Base-by-base conservation (phyloP, 2,888 invertebrate genomes). In the Pterobdella sp. region DNA sequence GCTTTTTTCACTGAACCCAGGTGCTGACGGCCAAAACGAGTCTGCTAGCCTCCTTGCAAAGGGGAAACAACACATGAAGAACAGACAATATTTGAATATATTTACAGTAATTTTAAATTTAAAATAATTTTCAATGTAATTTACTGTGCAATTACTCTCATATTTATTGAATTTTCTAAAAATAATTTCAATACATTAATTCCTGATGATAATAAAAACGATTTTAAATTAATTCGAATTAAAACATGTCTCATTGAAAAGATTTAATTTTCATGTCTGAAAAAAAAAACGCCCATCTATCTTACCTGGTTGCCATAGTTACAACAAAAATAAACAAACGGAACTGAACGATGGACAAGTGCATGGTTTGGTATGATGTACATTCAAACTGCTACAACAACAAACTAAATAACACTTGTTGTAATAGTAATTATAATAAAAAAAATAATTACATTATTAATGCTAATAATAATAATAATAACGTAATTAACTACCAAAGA, bases 321-420 rank as follows among this genome's bases (percentile, higher is more conserved):
- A 56, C 60, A 26, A 26, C 22, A 14, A 22, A 42, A 56, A 26
- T 56, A 56, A 56, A 56, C 60, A 56, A 56, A 42, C 49, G 22
- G 22, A 42, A n/a, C n/a, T n/a, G n/a, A n/a, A n/a, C n/a, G n/a
- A 56, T 56, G 60, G 60, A 56, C 26, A 56, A 56, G n/a, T 56
- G 60, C 26, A 22, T 56, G 18, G 60, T 56, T 4, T 56, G 60
- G 60, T 56, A 56, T 3, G 60, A 56, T 26, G 60, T 22, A 3
- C 60, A 22, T 56, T 56, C 60, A 3, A 22, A 56, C 10, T 42
- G 49, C 22, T 56, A 22, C 26, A 22, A 3, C 60, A 56, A 56
- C 60, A 56, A 4, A 3, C 60, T 18, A 56, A 42, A 14, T 42
- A 42, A 18, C 7, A 42, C 10, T 42, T 56, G 26, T 26, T 56